Conservation (phyloP, 2,888 invertebrate species). For the Ophion costatus region DNA sequence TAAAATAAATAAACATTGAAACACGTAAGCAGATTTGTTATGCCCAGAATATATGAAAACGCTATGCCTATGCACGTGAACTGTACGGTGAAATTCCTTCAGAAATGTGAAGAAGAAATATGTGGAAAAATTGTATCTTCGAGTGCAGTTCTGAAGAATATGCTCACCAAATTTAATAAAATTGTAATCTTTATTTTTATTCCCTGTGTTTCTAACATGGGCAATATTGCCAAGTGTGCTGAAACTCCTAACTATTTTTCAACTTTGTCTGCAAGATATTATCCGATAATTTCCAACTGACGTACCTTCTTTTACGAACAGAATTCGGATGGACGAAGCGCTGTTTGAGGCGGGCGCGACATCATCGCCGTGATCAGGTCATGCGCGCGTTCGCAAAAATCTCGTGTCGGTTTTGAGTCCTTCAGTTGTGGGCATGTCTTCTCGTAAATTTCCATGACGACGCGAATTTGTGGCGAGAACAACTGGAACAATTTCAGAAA, state of each 20-base stretch:
- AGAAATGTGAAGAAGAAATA: no score
- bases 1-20: no score
- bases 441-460: constrained; percentile 8
- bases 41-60: no score
- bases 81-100: no score
- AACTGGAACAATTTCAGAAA: neutral
- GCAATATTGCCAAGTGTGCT: neutral
- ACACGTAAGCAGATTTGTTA: no score
- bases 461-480: constrained; percentile 13
- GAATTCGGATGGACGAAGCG: neutral
- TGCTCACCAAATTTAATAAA: no score
- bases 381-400: constrained; percentile 4
- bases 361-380: constrained; percentile 18
- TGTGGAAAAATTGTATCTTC: no score
- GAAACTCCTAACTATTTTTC: neutral
- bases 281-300: neutral
- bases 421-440: constrained; percentile 6
- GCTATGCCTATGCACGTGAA: no score
- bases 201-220: neutral
- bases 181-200: no score
- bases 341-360: constrained; percentile 13
- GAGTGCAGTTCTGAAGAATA: no score
- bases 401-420: constrained; percentile 20
- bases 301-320: neutral
- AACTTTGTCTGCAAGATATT: no score